These are phyloP conservation scores for Crossaster papposus DNA, from an alignment of 53 echinoderm and acorn worm species.

Conservation along the genomic window DNA sequence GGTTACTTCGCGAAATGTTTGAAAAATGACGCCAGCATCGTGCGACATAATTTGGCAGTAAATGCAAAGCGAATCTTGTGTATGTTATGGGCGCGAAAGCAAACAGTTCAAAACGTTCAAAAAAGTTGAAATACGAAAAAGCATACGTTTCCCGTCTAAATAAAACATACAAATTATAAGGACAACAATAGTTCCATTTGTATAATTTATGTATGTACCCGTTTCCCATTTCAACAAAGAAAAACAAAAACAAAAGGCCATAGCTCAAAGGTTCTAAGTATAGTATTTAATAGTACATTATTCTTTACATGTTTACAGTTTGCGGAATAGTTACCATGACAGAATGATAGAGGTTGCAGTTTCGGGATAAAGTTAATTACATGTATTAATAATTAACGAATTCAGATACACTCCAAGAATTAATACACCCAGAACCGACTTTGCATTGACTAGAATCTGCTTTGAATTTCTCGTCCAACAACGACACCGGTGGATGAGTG, in stretches of 20 bases:
- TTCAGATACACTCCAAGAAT: neutral
- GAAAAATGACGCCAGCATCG: too few species aligned
- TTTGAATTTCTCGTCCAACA: neutral
- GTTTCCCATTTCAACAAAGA: too few species aligned
- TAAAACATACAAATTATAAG: too few species aligned
- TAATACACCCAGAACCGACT: neutral
- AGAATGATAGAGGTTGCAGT: neutral
- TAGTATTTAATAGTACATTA: constrained; percentile 56
- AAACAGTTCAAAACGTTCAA: too few species aligned
- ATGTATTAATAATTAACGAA: neutral
- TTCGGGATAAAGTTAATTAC: neutral
- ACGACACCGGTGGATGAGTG: neutral
- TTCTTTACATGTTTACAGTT: constrained; percentile 54
- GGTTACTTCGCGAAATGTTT: too few species aligned
- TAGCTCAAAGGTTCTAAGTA: constrained; percentile 12
- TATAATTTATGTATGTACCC: too few species aligned
- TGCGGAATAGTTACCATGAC: neutral
- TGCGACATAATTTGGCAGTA: too few species aligned
- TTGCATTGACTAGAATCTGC: neutral
- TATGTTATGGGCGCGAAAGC: too few species aligned
- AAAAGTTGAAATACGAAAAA: too few species aligned
- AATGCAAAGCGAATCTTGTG: too few species aligned
- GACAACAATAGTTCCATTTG: too few species aligned
- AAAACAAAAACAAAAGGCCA: neutral
- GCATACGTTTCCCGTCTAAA: too few species aligned